Evolutionary conservation across 2,888 invertebrate species (phyloP).

Genomic region (Cosmopolites sordidus): DNA sequence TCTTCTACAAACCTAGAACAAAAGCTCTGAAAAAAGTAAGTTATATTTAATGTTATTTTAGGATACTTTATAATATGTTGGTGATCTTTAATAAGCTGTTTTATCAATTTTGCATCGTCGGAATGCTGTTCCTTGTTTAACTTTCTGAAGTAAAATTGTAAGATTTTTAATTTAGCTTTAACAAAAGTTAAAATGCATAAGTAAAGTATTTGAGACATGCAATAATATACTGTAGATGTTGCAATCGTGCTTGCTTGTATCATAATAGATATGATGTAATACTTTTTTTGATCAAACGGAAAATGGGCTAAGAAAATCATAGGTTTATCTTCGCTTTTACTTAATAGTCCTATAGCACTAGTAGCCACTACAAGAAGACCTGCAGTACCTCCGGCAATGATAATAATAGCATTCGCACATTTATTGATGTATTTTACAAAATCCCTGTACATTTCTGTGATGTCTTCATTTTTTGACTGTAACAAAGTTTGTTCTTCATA

Average conservation of each 20-base stretch:
- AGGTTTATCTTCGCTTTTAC: constrained; percentile 1
- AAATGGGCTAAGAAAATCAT: constrained; percentile 12
- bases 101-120: background rate
- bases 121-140: constrained; percentile 1
- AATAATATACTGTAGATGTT: constrained; percentile 5
- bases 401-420: constrained; percentile 1
- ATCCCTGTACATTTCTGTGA: background rate
- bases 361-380: constrained; percentile 2
- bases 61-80: constrained; percentile 11
- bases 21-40: no score
- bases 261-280: constrained; percentile 4
- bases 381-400: background rate
- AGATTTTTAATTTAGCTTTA: constrained; percentile 5
- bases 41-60: background rate
- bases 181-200: constrained; percentile 8
- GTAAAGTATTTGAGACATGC: constrained; percentile 13
- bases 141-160: constrained; percentile 8
- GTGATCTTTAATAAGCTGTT: constrained; percentile 3
- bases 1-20: constrained; percentile 6
- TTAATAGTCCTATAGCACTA: background rate
- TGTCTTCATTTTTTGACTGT: background rate
- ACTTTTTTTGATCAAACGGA: constrained; percentile 12
- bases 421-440: constrained; percentile 7
- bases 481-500: constrained; percentile 5
- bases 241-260: constrained; percentile 1